A percentile compares a stretch with the other conserved stretches of the same genome.
Evolutionary conservation across 2,797 vertebrate species (phyloP).

Genomic region (Betta splendens): DNA sequence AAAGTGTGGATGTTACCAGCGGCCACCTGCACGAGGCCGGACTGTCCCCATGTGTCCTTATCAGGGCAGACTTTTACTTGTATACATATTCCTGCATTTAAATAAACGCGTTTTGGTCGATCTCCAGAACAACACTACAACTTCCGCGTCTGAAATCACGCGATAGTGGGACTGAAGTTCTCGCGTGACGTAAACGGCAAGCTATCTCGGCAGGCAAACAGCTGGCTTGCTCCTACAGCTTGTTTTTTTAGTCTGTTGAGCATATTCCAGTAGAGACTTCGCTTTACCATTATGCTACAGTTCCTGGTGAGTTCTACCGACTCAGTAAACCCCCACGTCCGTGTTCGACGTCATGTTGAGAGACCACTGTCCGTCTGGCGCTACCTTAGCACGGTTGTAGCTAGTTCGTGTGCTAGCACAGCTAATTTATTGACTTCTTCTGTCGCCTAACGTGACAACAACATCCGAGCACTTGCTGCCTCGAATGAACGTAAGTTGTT

Average conservation of each 20-base stretch:
- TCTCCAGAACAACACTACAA: slow-evolving; percentile 46
- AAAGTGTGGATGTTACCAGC: too few species aligned
- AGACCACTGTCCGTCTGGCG: background rate
- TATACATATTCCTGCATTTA: too few species aligned
- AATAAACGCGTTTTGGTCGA: accelerated
- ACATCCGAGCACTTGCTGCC: accelerated
- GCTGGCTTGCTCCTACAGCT: background rate
- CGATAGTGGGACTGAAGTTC: slow-evolving; percentile 50
- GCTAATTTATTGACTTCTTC: too few species aligned
- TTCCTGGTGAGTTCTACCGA: slow-evolving; percentile 76
- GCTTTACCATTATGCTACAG: slow-evolving; percentile 73
- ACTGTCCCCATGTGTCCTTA: too few species aligned
- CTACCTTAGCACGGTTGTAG: slow-evolving; percentile 28
- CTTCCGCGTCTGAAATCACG: background rate
- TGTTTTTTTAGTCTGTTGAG: background rate
- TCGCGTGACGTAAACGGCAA: slow-evolving; percentile 2
- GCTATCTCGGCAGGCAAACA: slow-evolving; percentile 6
- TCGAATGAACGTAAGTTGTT: background rate
- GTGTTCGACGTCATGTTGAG: slow-evolving; percentile 3
- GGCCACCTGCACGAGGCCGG: too few species aligned
- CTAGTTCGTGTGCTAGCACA: background rate
- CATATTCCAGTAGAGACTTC: too few species aligned
- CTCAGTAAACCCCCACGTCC: background rate
- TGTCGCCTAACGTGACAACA: too few species aligned
- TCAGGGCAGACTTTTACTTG: too few species aligned